phyloP scores from a whole-genome alignment of 2,113 vertebrate species.

The Mixornis gularis region DNA sequence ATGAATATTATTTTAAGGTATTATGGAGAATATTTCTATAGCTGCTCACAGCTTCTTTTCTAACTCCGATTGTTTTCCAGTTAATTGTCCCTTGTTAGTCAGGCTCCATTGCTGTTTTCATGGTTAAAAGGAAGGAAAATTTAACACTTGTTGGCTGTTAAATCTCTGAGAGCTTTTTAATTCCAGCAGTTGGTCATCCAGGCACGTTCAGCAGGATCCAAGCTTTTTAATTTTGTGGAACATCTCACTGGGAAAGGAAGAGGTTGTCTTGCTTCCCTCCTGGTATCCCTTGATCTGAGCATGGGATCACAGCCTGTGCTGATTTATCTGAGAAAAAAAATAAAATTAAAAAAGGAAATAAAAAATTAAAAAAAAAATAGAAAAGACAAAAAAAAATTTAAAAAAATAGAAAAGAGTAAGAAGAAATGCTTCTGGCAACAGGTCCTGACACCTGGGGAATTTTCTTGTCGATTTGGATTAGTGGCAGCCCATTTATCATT shows the following conservation, averaged over 20 bases:
- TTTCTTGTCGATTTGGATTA: not conserved
- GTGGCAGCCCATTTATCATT: not conserved
- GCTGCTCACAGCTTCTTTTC: not conserved
- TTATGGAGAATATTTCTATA: not conserved
- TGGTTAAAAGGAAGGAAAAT: not conserved
- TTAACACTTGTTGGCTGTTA: not conserved
- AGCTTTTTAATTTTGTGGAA: not conserved
- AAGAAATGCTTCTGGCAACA: not conserved
- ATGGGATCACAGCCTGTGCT: not conserved
- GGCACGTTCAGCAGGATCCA: accelerated
- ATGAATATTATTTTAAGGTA: not conserved
- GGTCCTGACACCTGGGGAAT: not conserved
- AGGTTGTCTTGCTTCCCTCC: not conserved
- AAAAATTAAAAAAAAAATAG: no score
- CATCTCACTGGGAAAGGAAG: not conserved
- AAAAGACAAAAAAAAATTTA: no score
- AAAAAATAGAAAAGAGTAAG: not conserved
- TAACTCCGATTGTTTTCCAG: not conserved
- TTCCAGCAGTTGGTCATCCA: not conserved
- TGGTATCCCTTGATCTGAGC: not conserved
- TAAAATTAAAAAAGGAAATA: accelerated
- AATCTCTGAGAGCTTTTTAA: not conserved
- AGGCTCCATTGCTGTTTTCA: not conserved
- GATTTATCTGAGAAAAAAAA: not conserved
- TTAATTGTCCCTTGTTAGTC: constrained; percentile 32